Base-by-base conservation (phyloP, 37 sponge, comb jelly and placozoan genomes). In the Haliclona indistincta region DNA sequence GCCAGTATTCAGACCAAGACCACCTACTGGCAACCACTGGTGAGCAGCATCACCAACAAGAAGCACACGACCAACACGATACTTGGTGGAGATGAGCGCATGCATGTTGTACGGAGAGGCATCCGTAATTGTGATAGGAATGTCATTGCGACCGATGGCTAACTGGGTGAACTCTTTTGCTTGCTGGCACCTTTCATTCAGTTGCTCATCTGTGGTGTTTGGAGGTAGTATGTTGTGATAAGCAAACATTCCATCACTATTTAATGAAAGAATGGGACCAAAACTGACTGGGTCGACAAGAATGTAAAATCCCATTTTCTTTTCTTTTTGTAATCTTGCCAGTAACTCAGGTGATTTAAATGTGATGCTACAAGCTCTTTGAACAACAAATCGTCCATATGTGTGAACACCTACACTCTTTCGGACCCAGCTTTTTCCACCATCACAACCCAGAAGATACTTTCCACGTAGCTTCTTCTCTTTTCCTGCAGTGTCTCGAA, bases 1-100 rank as follows among this genome's bases (percentile, higher is more conserved):
- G 32, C 93, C 93, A 0, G 93, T 87, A 52, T 92, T 92, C 81
- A 92, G 25, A 15, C 93, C 93, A 29, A 87, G 58, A 7, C 93
- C 93, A 26, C 88, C 93, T 64, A 78, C 85, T 30, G 93, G 93
- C 20, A 87, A 29, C 93, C 93, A 92, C 55, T 81, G 81, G 61
- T 92, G 88, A 28, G 85, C 88, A 44, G 87, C 80, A 73, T 92
- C 93, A 22, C 93, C 93, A 54, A 81, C 83, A 3, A 92, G 65
- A 42, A 92, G 67, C 43, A 80, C 73, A 17, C 76, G 75, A 13
- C 88, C 93, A 17, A 76, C 81, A 26, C 81, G 73, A 54, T 77
- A 87, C 65, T 87, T 80, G 0, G 85, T 83, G 3, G 85, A 47
- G 1, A 87, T 45, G 49, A 87, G 26, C 22, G 72, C 81, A 65